Conservation (phyloP, 2,113 vertebrate species). For the Naja naja region DNA sequence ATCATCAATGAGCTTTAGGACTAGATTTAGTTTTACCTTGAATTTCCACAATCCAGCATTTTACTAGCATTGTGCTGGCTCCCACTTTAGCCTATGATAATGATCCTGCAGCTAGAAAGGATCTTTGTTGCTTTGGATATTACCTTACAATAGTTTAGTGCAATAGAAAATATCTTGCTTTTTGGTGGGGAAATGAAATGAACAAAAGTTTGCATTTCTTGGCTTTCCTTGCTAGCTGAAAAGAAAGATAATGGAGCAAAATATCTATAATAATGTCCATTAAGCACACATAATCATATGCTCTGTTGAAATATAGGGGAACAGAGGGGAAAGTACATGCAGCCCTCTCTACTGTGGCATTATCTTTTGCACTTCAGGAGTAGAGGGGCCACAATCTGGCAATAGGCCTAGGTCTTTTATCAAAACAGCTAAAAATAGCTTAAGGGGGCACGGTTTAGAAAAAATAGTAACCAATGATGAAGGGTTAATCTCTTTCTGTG, state of each 20-base stretch:
- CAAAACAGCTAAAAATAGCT: not conserved
- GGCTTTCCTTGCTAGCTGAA: not conserved
- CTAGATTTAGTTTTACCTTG: not conserved
- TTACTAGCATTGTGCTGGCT: not conserved
- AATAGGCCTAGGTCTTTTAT: not conserved
- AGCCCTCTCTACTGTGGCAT: slow-evolving; percentile 7
- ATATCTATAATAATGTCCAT: not conserved
- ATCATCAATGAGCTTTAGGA: not conserved
- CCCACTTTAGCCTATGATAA: not conserved
- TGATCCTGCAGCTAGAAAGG: not conserved
- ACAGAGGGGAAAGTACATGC: not conserved
- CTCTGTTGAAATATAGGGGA: not conserved
- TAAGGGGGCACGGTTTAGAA: not conserved
- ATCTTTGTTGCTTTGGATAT: not conserved
- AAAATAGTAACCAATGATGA: too few species aligned
- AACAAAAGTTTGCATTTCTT: not conserved
- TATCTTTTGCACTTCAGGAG: not conserved
- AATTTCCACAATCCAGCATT: not conserved
- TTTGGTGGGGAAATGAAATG: not conserved
- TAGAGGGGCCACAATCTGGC: not conserved
- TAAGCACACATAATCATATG: not conserved
- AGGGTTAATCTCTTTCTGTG: not conserved
- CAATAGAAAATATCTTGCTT: not conserved
- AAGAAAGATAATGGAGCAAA: not conserved
- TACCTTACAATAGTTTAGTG: not conserved